Percentiles rank a stretch among this genome's conserved stretches.
Evolutionary conservation across 2,888 invertebrate species (phyloP).

Genomic region (Pandemis corylana): DNA sequence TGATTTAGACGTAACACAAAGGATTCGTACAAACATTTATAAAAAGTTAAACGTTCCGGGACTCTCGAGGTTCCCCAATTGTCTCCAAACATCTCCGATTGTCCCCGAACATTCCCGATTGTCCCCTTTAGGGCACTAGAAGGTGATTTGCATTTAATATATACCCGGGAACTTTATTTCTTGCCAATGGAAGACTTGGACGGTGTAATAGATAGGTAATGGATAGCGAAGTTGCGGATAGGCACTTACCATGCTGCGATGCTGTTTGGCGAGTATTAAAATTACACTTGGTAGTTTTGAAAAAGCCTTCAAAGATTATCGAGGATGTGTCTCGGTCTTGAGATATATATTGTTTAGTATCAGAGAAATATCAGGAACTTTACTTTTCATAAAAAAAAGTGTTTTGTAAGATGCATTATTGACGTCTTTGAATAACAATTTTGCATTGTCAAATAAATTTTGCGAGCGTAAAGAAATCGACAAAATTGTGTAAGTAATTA

Average conservation of each 20-base stretch:
- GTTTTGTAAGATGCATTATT: no score
- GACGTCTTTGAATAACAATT: no score
- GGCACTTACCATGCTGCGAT: constrained; percentile 11
- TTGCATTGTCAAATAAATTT: no score
- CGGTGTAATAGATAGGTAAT: constrained; percentile 42
- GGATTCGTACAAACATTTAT: constrained; percentile 72
- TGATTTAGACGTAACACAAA: constrained; percentile 70
- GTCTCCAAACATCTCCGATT: constrained; percentile 37
- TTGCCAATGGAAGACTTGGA: constrained; percentile 38
- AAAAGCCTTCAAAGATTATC: not conserved
- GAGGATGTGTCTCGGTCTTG: not conserved
- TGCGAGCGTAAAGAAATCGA: no score
- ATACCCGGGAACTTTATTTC: constrained; percentile 46
- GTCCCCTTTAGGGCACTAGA: constrained; percentile 54
- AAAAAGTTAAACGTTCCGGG: constrained; percentile 66
- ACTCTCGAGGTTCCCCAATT: constrained; percentile 17
- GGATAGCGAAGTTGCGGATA: constrained; percentile 24
- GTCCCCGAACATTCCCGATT: constrained; percentile 50
- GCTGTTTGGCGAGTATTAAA: constrained; percentile 15
- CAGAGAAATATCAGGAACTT: not conserved
- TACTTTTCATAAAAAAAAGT: no score
- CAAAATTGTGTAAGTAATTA: no score
- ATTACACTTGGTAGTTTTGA: not conserved
- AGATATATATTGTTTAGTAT: not conserved
- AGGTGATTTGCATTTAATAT: constrained; percentile 66